A percentile compares a stretch with the other conserved stretches of the same genome.
These are phyloP conservation scores for Cheilosia variabilis DNA, from an alignment of 2,888 invertebrate genomes.

Conservation along the genomic window DNA sequence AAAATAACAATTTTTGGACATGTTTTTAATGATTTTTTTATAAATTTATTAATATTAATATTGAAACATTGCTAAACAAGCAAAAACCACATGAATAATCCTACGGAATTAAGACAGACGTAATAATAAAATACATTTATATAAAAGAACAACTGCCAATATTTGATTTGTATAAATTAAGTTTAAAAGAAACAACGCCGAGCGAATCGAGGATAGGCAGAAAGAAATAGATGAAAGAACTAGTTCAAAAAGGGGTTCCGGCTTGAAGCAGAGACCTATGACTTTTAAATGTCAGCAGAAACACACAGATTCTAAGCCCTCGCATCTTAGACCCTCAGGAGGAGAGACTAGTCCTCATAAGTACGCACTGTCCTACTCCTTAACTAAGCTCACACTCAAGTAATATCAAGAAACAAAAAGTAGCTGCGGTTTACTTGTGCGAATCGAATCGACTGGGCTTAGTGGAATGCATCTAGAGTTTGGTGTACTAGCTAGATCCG, in stretches of 20 bases:
- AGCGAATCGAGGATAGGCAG: constrained; percentile 34
- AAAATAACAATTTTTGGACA: constrained; percentile 19
- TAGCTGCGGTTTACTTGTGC: background rate
- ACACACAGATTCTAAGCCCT: constrained; percentile 43
- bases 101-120: constrained; percentile 20
- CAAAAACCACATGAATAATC: constrained; percentile 16
- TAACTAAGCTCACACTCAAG: constrained; percentile 3
- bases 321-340: constrained; percentile 39
- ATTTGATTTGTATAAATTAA: constrained; percentile 50
- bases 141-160: constrained; percentile 57
- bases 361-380: constrained; percentile 29
- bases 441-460: background rate
- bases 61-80: constrained; percentile 10
- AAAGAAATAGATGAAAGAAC: constrained; percentile 10
- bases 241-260: constrained; percentile 15
- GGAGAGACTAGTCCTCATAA: constrained; percentile 22
- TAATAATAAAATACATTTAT: background rate
- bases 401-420: background rate
- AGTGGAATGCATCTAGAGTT: background rate
- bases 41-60: constrained; percentile 15
- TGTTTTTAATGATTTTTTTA: constrained; percentile 10
- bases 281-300: background rate
- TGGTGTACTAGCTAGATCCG: background rate
- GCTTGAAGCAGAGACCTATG: constrained; percentile 20
- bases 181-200: constrained; percentile 25